Conservation (phyloP, 2,888 invertebrate genomes). For the Myopa tessellatipennis region DNA sequence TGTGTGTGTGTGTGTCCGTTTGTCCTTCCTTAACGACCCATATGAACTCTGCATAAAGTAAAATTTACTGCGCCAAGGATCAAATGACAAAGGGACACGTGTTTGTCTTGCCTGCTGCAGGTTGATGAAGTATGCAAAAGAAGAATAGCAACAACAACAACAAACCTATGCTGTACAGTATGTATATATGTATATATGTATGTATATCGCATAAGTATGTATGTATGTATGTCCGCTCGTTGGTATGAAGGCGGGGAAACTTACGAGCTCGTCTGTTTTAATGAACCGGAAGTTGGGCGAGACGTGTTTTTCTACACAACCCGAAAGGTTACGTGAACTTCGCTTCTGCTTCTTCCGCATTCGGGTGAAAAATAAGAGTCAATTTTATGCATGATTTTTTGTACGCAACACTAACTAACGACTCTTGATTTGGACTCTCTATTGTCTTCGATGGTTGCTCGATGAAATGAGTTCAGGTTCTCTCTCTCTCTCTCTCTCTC, state of each 20-base stretch:
- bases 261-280: conserved; percentile 23
- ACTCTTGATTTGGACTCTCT: not conserved
- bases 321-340: conserved; percentile 4
- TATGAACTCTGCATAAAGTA: conserved; percentile 27
- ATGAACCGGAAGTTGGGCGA: conserved; percentile 39
- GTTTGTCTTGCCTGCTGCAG: conserved; percentile 25
- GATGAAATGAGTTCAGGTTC: no score
- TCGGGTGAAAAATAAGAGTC: not conserved
- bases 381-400: not conserved
- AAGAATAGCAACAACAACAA: not conserved
- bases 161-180: not conserved
- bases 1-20: conserved; percentile 5
- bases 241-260: not conserved
- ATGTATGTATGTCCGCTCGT: not conserved
- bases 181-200: not conserved
- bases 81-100: conserved; percentile 37
- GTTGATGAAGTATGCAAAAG: conserved; percentile 7
- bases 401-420: not conserved
- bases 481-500: not conserved
- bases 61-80: conserved; percentile 33
- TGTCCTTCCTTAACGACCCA: conserved; percentile 27
- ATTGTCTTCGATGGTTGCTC: no score
- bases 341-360: not conserved
- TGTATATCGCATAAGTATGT: not conserved
- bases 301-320: conserved; percentile 35